Evolutionary conservation across 2,797 vertebrate species (phyloP).

Genomic region (Malurus splendens): DNA sequence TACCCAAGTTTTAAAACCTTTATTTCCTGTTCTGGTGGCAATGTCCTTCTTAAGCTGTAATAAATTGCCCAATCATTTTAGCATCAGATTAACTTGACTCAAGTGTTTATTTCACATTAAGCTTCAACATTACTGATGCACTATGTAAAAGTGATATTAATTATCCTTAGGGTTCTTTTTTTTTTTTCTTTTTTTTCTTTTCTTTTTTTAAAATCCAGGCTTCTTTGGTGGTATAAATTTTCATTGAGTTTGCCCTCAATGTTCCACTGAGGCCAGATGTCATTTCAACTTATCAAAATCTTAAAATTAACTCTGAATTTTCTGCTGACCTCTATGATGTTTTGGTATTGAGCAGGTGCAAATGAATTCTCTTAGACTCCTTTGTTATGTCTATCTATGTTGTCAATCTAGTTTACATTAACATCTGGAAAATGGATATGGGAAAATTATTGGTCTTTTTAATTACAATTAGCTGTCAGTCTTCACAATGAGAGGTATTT

Average conservation of each 20-base stretch:
- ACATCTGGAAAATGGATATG: conserved; percentile 46
- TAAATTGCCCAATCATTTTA: conserved; percentile 64
- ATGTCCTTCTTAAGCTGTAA: conserved; percentile 56
- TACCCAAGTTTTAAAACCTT: conserved; percentile 64
- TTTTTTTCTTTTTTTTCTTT: neutral
- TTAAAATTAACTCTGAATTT: conserved; percentile 55
- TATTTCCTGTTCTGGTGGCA: conserved; percentile 57
- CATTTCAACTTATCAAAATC: conserved; percentile 44
- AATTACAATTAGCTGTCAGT: conserved; percentile 61
- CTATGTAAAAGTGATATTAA: conserved; percentile 55
- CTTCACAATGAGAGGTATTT: conserved; percentile 32
- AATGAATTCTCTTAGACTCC: conserved; percentile 27
- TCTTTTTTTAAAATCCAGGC: neutral
- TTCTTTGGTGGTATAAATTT: conserved; percentile 24
- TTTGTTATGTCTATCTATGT: conserved; percentile 51
- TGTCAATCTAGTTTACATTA: conserved; percentile 40
- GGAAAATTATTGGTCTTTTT: conserved; percentile 44
- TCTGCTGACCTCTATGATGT: conserved; percentile 38
- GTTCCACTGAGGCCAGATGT: conserved; percentile 3
- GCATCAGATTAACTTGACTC: conserved; percentile 61
- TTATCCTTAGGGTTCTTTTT: neutral
- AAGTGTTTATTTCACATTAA: conserved; percentile 68
- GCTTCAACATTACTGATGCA: conserved; percentile 39
- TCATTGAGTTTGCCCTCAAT: conserved; percentile 11
- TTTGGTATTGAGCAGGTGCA: conserved; percentile 46